A percentile compares a stretch with the other conserved stretches of the same genome.
Conservation (phyloP, 2,888 invertebrate genomes). For the Odontothrips loti region DNA sequence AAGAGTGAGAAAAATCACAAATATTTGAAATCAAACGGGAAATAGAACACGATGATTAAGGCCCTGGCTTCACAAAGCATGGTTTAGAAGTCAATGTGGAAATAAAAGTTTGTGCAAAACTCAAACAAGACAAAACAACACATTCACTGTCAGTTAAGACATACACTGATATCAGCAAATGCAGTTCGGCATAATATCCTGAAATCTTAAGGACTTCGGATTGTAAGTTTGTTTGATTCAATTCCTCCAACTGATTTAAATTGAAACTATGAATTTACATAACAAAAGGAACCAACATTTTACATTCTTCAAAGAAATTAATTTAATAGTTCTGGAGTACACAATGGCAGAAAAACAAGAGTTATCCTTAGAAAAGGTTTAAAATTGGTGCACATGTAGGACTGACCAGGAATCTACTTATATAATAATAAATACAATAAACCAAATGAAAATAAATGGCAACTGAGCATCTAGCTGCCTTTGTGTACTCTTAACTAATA, state of each 20-base stretch:
- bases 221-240: not conserved
- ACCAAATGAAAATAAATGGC: not conserved
- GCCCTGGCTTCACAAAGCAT: not conserved
- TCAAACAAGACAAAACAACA: too few relatives aligned
- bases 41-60: not conserved
- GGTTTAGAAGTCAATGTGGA: not conserved
- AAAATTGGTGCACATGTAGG: not conserved
- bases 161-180: not conserved
- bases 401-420: not conserved
- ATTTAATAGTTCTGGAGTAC: not conserved
- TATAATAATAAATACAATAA: not conserved
- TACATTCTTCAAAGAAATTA: not conserved
- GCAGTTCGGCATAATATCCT: not conserved
- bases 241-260: not conserved
- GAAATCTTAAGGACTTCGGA: too few relatives aligned
- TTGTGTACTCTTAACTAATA: not conserved
- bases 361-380: not conserved
- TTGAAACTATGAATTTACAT: not conserved
- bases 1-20: not conserved
- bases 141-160: not conserved
- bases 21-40: not conserved
- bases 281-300: slow-evolving; percentile 14
- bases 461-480: not conserved
- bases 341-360: not conserved
- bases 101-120: not conserved